Percentiles rank a stretch among this genome's conserved stretches.
phyloP scores from a whole-genome alignment of 2,888 invertebrate species.

The Malthinus seriepunctatus region DNA sequence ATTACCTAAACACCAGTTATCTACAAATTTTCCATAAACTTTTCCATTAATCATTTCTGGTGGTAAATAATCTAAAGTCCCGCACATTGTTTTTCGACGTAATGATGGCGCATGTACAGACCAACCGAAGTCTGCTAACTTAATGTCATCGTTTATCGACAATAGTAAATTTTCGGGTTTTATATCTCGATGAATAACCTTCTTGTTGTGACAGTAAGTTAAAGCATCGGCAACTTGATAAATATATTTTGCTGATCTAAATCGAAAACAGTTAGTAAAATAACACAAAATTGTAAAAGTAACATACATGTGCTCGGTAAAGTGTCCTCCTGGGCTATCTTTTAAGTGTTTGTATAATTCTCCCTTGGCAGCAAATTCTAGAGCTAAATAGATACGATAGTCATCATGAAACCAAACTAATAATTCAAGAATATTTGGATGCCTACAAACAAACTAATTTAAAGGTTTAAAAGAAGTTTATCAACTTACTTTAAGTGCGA shows the following conservation, averaged over 20 bases:
- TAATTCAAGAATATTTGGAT: conserved; percentile 87
- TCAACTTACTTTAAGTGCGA: conserved; percentile 67
- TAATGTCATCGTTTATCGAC: conserved; percentile 75
- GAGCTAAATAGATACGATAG: conserved; percentile 80
- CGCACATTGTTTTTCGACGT: conserved; percentile 89
- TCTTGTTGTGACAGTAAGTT: conserved; percentile 70
- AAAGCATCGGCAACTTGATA: conserved; percentile 89
- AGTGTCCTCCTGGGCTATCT: conserved; percentile 65
- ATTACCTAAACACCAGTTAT: conserved; percentile 83
- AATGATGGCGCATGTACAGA: conserved; percentile 86
- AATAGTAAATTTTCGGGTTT: conserved; percentile 91
- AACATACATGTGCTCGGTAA: conserved; percentile 60
- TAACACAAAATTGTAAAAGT: background rate
- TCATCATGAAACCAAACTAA: conserved; percentile 55
- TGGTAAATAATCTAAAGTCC: conserved; percentile 92
- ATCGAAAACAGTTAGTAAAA: background rate
- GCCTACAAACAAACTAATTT: conserved; percentile 58
- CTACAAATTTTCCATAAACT: conserved; percentile 81
- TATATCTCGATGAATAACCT: conserved; percentile 77
- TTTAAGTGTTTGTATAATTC: conserved; percentile 61
- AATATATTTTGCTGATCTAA: conserved; percentile 73
- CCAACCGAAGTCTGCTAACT: conserved; percentile 95
- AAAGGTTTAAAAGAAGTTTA: conserved; percentile 19
- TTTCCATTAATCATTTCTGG: conserved; percentile 94
- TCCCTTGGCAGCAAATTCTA: conserved; percentile 86